Conservation (phyloP, 2,888 invertebrate genomes). For the Calameuta filiformis region DNA sequence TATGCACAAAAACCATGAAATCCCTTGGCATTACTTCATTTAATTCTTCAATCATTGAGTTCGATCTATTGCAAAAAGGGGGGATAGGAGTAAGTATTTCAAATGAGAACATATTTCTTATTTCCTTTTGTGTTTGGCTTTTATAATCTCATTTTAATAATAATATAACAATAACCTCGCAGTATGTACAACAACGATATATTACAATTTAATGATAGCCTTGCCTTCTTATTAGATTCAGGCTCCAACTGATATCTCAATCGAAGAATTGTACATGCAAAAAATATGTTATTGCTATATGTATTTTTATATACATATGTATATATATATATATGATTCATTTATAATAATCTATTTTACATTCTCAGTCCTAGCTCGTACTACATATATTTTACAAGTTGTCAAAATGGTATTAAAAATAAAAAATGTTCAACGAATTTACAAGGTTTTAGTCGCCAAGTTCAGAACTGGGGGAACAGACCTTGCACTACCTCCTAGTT, state of each 20-base stretch:
- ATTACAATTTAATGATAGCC: constrained; percentile 51
- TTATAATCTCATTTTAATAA: constrained; percentile 55
- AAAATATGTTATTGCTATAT: constrained; percentile 46
- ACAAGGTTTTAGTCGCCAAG: constrained; percentile 21
- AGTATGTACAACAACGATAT: constrained; percentile 63
- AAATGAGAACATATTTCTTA: neutral
- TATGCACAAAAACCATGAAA: constrained; percentile 29
- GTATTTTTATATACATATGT: constrained; percentile 31
- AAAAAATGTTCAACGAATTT: constrained; percentile 41
- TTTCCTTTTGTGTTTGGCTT: constrained; percentile 2
- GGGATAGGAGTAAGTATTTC: neutral
- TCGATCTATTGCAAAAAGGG: neutral
- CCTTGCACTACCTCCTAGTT: neutral
- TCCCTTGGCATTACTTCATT: neutral
- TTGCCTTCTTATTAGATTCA: constrained; percentile 24
- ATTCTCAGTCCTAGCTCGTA: constrained; percentile 34
- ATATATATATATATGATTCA: constrained; percentile 23
- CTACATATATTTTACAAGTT: constrained; percentile 15
- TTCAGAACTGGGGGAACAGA: neutral
- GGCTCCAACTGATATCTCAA: constrained; percentile 15
- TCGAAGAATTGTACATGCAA: constrained; percentile 32
- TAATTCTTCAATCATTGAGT: neutral
- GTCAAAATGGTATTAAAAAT: constrained; percentile 49
- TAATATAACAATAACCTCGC: constrained; percentile 63
- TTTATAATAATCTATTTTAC: constrained; percentile 31